Conservation (phyloP, 2,797 vertebrate genomes). For the Girardinus metallicus region DNA sequence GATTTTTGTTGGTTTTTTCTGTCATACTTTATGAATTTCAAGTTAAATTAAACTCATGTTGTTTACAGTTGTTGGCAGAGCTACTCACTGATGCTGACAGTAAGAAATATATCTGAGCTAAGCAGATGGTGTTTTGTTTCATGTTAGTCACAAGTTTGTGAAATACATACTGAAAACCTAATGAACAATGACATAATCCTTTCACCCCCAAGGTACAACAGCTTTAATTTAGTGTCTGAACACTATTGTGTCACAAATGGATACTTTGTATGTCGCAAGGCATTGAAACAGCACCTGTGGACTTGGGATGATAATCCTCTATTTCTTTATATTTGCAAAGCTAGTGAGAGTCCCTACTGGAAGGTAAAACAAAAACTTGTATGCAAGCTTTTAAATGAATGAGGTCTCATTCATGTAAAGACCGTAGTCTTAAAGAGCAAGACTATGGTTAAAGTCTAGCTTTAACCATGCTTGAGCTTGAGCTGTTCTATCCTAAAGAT, state of each 20-base stretch:
- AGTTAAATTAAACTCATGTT: background rate
- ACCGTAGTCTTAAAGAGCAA: too few relatives aligned
- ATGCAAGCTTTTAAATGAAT: background rate
- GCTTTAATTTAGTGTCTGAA: background rate
- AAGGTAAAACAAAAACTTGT: background rate
- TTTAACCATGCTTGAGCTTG: slow-evolving; percentile 45
- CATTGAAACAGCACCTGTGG: background rate
- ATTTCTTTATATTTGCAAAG: background rate
- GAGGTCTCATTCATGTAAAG: background rate
- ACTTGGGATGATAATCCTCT: background rate
- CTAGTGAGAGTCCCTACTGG: background rate
- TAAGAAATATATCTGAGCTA: background rate
- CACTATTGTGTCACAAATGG: background rate
- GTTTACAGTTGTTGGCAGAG: background rate
- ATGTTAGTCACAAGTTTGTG: background rate
- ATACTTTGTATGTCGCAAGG: background rate
- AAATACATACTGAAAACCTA: background rate
- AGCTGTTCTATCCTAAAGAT: slow-evolving; percentile 70
- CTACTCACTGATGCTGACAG: background rate
- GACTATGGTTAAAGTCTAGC: too few relatives aligned
- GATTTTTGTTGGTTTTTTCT: background rate
- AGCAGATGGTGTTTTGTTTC: background rate
- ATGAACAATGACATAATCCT: slow-evolving; percentile 1
- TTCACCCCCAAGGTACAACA: background rate
- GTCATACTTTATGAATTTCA: background rate